These are phyloP conservation scores for Chirona hameri DNA, from an alignment of 2,888 invertebrate genomes.

Conservation along the genomic window DNA sequence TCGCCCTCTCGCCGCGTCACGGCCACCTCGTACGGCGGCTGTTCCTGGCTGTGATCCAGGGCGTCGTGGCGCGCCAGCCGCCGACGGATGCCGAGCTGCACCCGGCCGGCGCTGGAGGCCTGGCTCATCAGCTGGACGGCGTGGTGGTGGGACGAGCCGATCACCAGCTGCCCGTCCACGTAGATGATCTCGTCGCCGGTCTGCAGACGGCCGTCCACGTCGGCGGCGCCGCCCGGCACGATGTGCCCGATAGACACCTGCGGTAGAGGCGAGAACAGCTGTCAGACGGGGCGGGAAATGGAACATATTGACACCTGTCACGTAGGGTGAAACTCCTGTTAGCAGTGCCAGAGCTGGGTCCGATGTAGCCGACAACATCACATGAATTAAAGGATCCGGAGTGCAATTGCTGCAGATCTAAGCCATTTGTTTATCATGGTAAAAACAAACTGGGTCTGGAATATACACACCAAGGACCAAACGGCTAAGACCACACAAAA, in stretches of 20 bases:
- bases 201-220: conserved; percentile 80
- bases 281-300: no score
- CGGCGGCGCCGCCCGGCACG: conserved; percentile 91
- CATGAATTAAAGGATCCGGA: no score
- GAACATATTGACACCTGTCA: no score
- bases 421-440: no score
- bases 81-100: conserved; percentile 43
- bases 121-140: conserved; percentile 89
- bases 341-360: no score
- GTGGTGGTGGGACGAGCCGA: conserved; percentile 84
- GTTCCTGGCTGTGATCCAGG: conserved; percentile 39
- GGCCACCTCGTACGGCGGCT: conserved; percentile 81
- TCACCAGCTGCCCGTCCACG: conserved; percentile 80
- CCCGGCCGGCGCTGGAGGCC: conserved; percentile 82
- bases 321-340: no score
- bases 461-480: no score
- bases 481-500: no score
- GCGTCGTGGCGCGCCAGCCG: conserved; percentile 33
- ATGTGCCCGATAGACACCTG: conserved; percentile 93
- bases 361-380: no score
- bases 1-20: conserved; percentile 87
- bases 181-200: conserved; percentile 92
- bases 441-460: no score
- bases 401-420: no score
- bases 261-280: conserved; percentile 1